Evolutionary conservation across 1,140 invertebrate genomes (phyloP), one percentile per base, ranked within the genome.

Genomic region (Teleopsis dalmanni): DNA sequence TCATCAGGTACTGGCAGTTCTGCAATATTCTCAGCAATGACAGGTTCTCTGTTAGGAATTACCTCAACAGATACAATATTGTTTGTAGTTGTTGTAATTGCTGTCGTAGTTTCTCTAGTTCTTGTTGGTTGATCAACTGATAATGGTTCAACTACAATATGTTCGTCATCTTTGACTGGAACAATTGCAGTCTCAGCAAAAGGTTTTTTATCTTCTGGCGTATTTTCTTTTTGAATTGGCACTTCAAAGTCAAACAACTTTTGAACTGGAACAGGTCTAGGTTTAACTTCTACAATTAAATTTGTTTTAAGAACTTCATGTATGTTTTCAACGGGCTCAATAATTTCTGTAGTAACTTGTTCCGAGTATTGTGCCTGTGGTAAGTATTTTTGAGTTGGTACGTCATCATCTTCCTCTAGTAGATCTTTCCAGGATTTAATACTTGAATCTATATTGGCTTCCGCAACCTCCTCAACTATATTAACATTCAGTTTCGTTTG

Each of bases 341-440:
- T 13, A 8, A 29, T 8, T 13, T 8, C 27, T 8, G n/a, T 34
- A 14, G 6, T 7, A 6, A 34, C 11, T 18, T 14, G 13, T 14
- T 4, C 19, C 34, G 34, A 4, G 16, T 16, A 3, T 4, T 21
- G 14, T 37, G 18, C 22, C 3, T 9, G n/a, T 16, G 3, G 23
- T 7, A 14, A 27, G 11, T 10, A 18, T 13, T 8, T 43, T 3
- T 43, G 16, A 16, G 16, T 19, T n/a, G 31, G 31, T 43, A 37
- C 14, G 2, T 65, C 63, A 3, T 38, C 23, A 8, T 47, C 54
- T 34, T 65, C 62, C 38, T 62, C 64, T 29, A 55, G 55, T 57
- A 65, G 60, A 31, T 68, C 62, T 26, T 60, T 57, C 65, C 65
- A 68, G 2, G 65, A 60, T 25, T 51, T 61, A n/a, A n/a, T n/a